Evolutionary conservation across 2,888 invertebrate genomes (phyloP), one percentile per base, ranked within the genome.

Genomic region (Arctia plantaginis): DNA sequence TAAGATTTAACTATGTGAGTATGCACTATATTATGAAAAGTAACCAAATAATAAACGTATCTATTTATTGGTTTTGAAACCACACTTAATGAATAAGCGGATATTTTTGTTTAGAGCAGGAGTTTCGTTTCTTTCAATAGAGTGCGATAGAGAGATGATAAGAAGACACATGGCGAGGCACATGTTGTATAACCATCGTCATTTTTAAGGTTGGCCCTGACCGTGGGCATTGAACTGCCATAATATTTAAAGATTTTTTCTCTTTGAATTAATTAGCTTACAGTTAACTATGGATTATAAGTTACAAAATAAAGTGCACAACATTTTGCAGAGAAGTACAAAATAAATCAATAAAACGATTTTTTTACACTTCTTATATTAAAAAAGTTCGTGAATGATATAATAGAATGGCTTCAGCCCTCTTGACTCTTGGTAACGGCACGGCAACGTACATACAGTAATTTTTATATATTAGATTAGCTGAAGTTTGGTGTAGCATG

Each of bases 121-220:
- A 62, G 86, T 86, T 85, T 69, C 71, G 69, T 77, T 78, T 86
- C 86, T 90, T 89, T 90, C 87, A 91, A 93, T 91, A 91, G 89
- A 85, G 68, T 67, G 51, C 72, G 79, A 84, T 83, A 80, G 71
- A 81, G 79, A 80, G 86, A 83, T 86, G 90, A 90, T 91, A 91
- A 82, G 87, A 88, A 90, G 89, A 92, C 94, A 94, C 91, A 90
- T 93, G 94, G 92, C 88, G 78, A 81, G 86, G 87, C 93, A 92
- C 87, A 90, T 93, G 93, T 90, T 88, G 85, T 85, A 79, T 81
- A 87, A 87, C 86, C 86, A 86, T 85, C 71, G 74, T 77, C 75
- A 80, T 82, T 81, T 55, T 84, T 87, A 85, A 88, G 79, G 75
- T 72, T 87, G 89, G 87, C 92, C 92, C 76, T 93, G 93, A 90